Evolutionary conservation across 2,888 invertebrate species (phyloP).

Genomic region (Diarsia mendica): DNA sequence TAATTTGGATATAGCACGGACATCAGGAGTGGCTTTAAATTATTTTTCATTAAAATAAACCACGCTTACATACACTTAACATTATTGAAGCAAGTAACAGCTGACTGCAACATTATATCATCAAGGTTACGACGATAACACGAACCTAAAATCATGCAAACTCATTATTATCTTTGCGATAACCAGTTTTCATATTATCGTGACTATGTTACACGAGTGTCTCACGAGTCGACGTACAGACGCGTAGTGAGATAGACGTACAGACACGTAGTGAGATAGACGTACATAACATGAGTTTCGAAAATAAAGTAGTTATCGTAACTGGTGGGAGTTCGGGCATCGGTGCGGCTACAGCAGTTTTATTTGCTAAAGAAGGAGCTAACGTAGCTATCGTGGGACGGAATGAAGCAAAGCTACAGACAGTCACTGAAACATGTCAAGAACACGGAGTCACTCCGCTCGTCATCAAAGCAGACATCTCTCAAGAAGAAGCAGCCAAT

Average conservation of each 20-base stretch:
- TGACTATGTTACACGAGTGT: not conserved
- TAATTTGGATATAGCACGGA: not conserved
- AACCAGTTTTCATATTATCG: not conserved
- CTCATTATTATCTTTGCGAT: constrained; percentile 12
- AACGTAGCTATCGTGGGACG: constrained; percentile 72
- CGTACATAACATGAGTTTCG: constrained; percentile 59
- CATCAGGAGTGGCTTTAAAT: not conserved
- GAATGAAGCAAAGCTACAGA: constrained; percentile 68
- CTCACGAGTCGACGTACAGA: not conserved
- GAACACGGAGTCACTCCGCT: constrained; percentile 44
- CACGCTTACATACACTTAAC: not conserved
- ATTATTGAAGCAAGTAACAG: not conserved
- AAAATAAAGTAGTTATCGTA: constrained; percentile 72
- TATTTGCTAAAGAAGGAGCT: constrained; percentile 74
- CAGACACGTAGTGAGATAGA: no score
- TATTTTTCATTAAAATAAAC: not conserved
- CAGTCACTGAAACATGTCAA: constrained; percentile 50
- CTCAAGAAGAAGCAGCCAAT: constrained; percentile 54
- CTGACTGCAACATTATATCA: not conserved
- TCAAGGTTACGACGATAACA: constrained; percentile 5
- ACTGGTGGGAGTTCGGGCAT: constrained; percentile 79
- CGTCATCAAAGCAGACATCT: constrained; percentile 59
- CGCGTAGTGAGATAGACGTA: not conserved
- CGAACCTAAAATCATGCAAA: not conserved
- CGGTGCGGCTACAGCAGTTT: constrained; percentile 73